Evolutionary conservation across 2,888 invertebrate species (phyloP).

Genomic region (Capitulum mitella): DNA sequence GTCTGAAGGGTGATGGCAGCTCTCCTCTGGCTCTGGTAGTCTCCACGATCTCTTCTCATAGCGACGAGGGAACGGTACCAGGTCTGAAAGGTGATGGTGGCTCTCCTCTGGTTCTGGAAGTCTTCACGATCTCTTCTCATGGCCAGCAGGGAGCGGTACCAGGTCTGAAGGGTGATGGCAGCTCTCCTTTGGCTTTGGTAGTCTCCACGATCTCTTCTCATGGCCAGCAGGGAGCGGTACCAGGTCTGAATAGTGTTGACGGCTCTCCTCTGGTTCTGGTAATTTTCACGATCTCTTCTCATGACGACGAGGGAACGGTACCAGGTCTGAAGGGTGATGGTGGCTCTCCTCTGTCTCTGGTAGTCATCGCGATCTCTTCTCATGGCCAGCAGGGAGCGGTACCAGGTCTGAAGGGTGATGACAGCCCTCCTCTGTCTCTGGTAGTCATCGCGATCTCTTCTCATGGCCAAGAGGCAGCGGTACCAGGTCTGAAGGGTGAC

Average conservation of each 20-base stretch:
- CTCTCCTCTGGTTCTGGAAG: background rate
- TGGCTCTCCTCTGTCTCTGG: background rate
- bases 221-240: background rate
- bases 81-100: background rate
- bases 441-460: background rate
- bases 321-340: background rate
- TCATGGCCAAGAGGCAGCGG: background rate
- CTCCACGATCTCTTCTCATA: background rate
- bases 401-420: background rate
- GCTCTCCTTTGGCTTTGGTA: slow-evolving; percentile 27
- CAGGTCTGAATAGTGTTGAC: background rate
- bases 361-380: background rate
- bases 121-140: background rate
- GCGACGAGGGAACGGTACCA: background rate
- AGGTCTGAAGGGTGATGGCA: slow-evolving; percentile 31
- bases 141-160: slow-evolving; percentile 14
- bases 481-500: background rate
- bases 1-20: background rate
- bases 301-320: background rate
- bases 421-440: background rate
- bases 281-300: background rate
- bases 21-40: background rate
- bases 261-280: background rate
- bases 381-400: background rate
- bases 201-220: slow-evolving; percentile 31